A percentile compares a stretch with the other conserved stretches of the same genome.
These are phyloP conservation scores for Diloba caeruleocephala DNA, from an alignment of 2,888 invertebrate species.

Conservation along the genomic window DNA sequence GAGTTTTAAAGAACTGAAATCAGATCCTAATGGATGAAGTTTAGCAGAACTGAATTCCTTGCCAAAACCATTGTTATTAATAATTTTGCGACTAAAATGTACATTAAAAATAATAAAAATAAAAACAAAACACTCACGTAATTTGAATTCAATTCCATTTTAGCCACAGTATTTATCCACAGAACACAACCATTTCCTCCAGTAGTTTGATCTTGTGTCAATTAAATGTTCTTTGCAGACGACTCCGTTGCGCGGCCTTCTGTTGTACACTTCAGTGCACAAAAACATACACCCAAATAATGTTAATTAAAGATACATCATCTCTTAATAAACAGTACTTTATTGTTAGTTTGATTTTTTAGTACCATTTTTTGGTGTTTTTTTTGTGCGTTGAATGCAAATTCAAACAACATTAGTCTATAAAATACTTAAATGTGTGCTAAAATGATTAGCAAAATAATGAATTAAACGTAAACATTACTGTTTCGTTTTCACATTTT, in stretches of 20 bases:
- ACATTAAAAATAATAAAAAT: neutral
- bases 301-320: neutral
- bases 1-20: too few relatives aligned
- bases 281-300: neutral
- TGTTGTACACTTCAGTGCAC: slow-evolving; percentile 31
- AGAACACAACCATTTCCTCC: slow-evolving; percentile 41
- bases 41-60: too few relatives aligned
- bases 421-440: too few relatives aligned
- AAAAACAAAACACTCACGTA: slow-evolving; percentile 35
- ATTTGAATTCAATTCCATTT: slow-evolving; percentile 47
- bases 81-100: neutral
- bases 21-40: too few relatives aligned
- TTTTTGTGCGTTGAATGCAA: too few relatives aligned
- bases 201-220: slow-evolving; percentile 35
- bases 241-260: slow-evolving; percentile 17
- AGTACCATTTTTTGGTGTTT: too few relatives aligned
- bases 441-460: too few relatives aligned
- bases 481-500: too few relatives aligned
- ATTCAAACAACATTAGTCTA: too few relatives aligned
- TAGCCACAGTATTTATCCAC: slow-evolving; percentile 34
- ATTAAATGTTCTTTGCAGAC: slow-evolving; percentile 37
- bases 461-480: too few relatives aligned
- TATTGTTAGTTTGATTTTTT: too few relatives aligned
- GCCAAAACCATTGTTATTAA: neutral
- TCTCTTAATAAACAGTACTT: too few relatives aligned